phyloP scores from a whole-genome alignment of 2,113 vertebrate species.

The Aythya baeri region DNA sequence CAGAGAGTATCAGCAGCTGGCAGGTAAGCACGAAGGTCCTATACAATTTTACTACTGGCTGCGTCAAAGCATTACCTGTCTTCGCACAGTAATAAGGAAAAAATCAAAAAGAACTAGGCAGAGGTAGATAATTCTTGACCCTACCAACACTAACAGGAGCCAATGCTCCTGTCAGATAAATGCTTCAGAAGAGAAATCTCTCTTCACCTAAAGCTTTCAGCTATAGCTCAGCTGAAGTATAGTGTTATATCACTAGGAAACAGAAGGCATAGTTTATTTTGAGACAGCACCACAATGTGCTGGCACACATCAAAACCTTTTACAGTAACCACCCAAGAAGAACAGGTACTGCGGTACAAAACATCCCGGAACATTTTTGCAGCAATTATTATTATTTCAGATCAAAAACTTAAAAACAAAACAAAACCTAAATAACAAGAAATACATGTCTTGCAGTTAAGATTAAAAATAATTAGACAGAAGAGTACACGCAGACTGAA shows the following conservation, averaged over 20 bases:
- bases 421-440: background rate
- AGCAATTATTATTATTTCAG: background rate
- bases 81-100: background rate
- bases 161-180: background rate
- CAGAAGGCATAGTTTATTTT: background rate
- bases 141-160: background rate
- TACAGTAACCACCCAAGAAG: background rate
- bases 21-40: background rate
- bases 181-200: background rate
- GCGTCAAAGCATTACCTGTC: background rate
- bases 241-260: background rate
- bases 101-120: background rate
- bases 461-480: background rate
- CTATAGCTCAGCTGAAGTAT: background rate
- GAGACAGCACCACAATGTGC: background rate
- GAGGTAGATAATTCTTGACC: background rate
- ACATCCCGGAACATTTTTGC: background rate
- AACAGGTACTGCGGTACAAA: background rate
- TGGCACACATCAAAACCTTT: background rate
- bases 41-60: background rate
- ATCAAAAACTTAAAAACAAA: background rate
- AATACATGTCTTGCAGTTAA: background rate
- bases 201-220: background rate
- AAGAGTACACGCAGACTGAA: background rate
- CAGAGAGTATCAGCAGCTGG: background rate